Evolutionary conservation across 2,888 invertebrate genomes (phyloP).

Genomic region (Cataglyphis cursor): DNA sequence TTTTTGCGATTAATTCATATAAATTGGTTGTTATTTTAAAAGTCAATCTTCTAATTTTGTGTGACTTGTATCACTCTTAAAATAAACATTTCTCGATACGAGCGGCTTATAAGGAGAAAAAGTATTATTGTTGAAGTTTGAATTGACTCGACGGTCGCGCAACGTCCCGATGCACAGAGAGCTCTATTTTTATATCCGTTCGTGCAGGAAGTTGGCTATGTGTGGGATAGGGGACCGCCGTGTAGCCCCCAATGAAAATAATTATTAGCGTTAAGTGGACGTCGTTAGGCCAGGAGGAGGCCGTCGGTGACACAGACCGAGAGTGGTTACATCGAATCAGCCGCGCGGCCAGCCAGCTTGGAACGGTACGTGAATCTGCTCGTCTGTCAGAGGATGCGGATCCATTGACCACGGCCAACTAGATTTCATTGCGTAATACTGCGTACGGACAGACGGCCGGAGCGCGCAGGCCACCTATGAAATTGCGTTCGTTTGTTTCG

Average conservation of each 20-base stretch:
- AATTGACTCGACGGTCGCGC: slow-evolving; percentile 56
- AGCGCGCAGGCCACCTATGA: slow-evolving; percentile 49
- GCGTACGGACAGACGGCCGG: slow-evolving; percentile 49
- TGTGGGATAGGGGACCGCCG: slow-evolving; percentile 80
- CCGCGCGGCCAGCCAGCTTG: slow-evolving; percentile 61
- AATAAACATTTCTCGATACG: slow-evolving; percentile 48
- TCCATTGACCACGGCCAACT: slow-evolving; percentile 85
- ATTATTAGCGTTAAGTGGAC: slow-evolving; percentile 87
- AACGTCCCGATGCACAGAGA: slow-evolving; percentile 69
- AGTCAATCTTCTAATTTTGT: slow-evolving; percentile 60
- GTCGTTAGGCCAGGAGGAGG: slow-evolving; percentile 83
- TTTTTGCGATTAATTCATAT: background rate
- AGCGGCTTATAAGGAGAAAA: slow-evolving; percentile 4
- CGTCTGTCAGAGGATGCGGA: slow-evolving; percentile 84
- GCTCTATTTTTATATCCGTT: slow-evolving; percentile 87
- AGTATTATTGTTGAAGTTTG: slow-evolving; percentile 17
- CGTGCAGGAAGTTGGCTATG: slow-evolving; percentile 85
- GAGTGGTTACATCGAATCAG: slow-evolving; percentile 84
- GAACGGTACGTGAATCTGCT: slow-evolving; percentile 67
- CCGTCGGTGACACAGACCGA: slow-evolving; percentile 76
- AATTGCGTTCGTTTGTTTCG: slow-evolving; percentile 58
- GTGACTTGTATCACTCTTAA: slow-evolving; percentile 46
- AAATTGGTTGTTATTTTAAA: background rate
- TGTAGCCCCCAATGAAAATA: slow-evolving; percentile 86
- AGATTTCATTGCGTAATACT: slow-evolving; percentile 86